Evolutionary conservation across 2,113 vertebrate genomes (phyloP), one percentile per base, ranked within the genome.

Genomic region (Gopherus flavomarginatus): DNA sequence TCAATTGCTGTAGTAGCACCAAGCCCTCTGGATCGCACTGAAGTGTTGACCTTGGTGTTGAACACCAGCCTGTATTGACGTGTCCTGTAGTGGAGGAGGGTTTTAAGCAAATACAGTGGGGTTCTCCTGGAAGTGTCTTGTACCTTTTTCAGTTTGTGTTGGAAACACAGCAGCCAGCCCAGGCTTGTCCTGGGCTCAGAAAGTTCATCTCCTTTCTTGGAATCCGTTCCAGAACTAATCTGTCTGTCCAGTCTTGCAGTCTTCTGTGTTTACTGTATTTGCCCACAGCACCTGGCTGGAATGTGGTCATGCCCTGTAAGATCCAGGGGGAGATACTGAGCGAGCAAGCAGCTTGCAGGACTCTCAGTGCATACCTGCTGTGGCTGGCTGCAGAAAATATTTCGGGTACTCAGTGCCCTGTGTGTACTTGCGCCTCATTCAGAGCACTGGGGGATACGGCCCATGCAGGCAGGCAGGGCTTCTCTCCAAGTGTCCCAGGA

Each of bases 11-110:
- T 16, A 24, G 47, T 81, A n/a, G 81, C 83, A 52, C 29, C 31
- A 59, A n/a, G 62, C 54, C 19, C 54, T 38, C 27, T 19, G 26
- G 52, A 54, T 7, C 54, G 16, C 35, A 35, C 1, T 1, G 59
- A 72, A 65, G 77, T 2, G 0, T 83, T 69, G 42, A 0, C 21
- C 29, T 24, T 0, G 1, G 27, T 89, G 1, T 81, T 57, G 10
- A 57, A 50, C 1, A 29, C 53, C 59, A 54, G 26, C 86, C 69
- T 90, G 85, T 91, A 53, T 88, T 59, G 56, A 22, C 19, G 3
- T 11, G 19, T 72, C 65, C n/a, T 72, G 26, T 26, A 29, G 12
- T 50, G 78, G 47, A 50, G 44, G 26, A 16, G 47, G 5, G 42
- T 22, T 27, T 50, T 85, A n/a, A 24, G 57, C 50, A 21, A 49